A percentile compares a stretch with the other conserved stretches of the same genome.
phyloP scores from a whole-genome alignment of 2,797 vertebrate species.

The Mareca strepera region DNA sequence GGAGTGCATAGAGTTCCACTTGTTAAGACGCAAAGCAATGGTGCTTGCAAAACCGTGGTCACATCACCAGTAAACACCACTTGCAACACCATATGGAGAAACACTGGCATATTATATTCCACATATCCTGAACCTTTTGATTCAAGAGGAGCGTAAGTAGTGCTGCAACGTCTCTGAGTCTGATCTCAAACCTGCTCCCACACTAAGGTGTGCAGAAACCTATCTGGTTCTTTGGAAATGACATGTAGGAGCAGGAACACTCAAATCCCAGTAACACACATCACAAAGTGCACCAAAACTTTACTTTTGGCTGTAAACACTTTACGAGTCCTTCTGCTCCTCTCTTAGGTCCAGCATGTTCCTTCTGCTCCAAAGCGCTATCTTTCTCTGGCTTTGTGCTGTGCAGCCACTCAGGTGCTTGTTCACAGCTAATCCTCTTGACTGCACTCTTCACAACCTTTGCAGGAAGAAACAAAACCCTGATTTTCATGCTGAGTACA shows the following conservation, averaged over 20 bases:
- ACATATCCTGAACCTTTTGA: neutral
- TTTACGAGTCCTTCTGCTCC: neutral
- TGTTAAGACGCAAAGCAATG: neutral
- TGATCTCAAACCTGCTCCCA: neutral
- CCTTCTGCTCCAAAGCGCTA: neutral
- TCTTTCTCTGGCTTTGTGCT: neutral
- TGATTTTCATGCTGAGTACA: neutral
- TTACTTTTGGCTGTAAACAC: accelerated
- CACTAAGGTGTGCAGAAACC: neutral
- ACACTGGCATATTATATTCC: accelerated
- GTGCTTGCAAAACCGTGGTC: neutral
- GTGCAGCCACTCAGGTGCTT: neutral
- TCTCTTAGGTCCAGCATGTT: neutral
- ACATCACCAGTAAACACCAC: neutral
- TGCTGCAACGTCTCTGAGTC: neutral
- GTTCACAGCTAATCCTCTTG: neutral
- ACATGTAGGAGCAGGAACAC: neutral
- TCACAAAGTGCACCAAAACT: neutral
- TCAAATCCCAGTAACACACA: accelerated
- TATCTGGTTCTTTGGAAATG: neutral
- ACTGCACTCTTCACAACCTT: neutral
- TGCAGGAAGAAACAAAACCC: neutral
- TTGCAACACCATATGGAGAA: neutral
- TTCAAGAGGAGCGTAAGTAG: neutral
- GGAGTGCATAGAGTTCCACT: conserved; percentile 6